These are phyloP conservation scores for Mythimna albipuncta DNA, from an alignment of 2,888 invertebrate species.

Conservation along the genomic window DNA sequence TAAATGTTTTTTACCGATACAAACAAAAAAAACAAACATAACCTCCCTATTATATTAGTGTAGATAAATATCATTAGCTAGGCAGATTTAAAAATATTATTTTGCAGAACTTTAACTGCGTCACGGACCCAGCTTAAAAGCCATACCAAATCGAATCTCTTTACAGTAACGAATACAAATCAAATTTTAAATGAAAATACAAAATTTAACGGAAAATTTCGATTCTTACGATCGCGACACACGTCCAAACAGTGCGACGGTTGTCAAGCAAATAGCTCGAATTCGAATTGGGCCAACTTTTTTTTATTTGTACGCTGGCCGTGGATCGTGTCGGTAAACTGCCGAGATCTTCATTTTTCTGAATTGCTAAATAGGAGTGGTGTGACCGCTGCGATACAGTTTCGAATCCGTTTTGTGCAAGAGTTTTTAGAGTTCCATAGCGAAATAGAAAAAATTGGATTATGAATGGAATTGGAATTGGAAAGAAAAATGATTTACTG, in stretches of 20 bases:
- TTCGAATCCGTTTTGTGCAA: slow-evolving; percentile 2
- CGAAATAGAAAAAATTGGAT: background rate
- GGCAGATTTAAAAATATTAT: background rate
- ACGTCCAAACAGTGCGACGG: slow-evolving; percentile 64
- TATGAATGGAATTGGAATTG: too few relatives aligned
- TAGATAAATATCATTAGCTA: background rate
- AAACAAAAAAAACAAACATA: too few relatives aligned
- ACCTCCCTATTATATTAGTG: too few relatives aligned
- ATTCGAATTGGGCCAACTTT: slow-evolving; percentile 60
- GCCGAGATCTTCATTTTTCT: slow-evolving; percentile 52
- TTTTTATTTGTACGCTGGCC: slow-evolving; percentile 56
- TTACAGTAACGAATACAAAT: slow-evolving; percentile 30
- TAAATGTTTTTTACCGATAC: too few relatives aligned
- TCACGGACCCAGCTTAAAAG: background rate
- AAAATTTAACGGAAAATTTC: slow-evolving; percentile 37
- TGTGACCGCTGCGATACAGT: slow-evolving; percentile 21
- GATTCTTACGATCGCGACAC: slow-evolving; percentile 47
- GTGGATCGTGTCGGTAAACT: slow-evolving; percentile 45
- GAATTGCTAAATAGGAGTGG: slow-evolving; percentile 39
- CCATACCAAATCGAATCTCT: slow-evolving; percentile 6
- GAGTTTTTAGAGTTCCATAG: background rate
- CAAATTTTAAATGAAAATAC: slow-evolving; percentile 45
- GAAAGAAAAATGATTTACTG: too few relatives aligned
- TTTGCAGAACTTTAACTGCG: background rate
- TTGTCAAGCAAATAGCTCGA: slow-evolving; percentile 63